Conservation (phyloP, 2,888 invertebrate genomes). For the Dicyrtoma fusca region DNA sequence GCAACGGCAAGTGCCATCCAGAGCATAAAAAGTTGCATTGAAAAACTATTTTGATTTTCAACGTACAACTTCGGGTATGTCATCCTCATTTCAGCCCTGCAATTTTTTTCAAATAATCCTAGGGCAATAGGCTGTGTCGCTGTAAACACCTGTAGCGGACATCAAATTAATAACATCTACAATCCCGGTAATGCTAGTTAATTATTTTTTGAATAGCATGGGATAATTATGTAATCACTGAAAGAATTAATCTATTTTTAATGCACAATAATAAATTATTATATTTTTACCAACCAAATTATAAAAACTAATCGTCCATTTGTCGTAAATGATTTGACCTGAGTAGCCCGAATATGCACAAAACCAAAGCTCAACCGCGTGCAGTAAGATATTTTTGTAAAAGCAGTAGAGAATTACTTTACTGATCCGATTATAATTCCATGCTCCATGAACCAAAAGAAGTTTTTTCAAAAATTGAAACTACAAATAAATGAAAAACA, state of each 20-base stretch:
- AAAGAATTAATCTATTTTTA: not conserved
- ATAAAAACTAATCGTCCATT: slow-evolving; percentile 97
- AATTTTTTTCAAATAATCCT: slow-evolving; percentile 96
- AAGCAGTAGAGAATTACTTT: slow-evolving; percentile 98
- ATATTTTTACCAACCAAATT: slow-evolving; percentile 76
- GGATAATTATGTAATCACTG: not conserved
- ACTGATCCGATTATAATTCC: slow-evolving; percentile 97
- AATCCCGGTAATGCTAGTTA: not conserved
- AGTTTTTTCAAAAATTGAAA: slow-evolving; percentile 90
- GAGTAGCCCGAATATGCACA: slow-evolving; percentile 98
- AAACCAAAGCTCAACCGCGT: slow-evolving; percentile 99
- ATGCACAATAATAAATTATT: not conserved
- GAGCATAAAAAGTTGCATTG: slow-evolving; percentile 89
- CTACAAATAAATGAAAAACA: too few species aligned
- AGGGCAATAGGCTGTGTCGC: slow-evolving; percentile 96
- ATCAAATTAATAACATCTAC: too few species aligned
- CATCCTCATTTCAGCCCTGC: slow-evolving; percentile 85
- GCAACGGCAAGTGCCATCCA: slow-evolving; percentile 93
- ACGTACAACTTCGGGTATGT: slow-evolving; percentile 72
- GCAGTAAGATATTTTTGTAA: slow-evolving; percentile 99
- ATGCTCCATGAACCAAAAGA: slow-evolving; percentile 97
- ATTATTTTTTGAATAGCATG: not conserved
- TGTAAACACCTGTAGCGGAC: slow-evolving; percentile 76
- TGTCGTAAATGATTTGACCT: slow-evolving; percentile 97
- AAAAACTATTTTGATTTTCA: slow-evolving; percentile 83